Percentiles rank a stretch among this genome's conserved stretches.
Evolutionary conservation across 92 coral and sea anemone genomes (phyloP).

Genomic region (Pocillopora meandrina): DNA sequence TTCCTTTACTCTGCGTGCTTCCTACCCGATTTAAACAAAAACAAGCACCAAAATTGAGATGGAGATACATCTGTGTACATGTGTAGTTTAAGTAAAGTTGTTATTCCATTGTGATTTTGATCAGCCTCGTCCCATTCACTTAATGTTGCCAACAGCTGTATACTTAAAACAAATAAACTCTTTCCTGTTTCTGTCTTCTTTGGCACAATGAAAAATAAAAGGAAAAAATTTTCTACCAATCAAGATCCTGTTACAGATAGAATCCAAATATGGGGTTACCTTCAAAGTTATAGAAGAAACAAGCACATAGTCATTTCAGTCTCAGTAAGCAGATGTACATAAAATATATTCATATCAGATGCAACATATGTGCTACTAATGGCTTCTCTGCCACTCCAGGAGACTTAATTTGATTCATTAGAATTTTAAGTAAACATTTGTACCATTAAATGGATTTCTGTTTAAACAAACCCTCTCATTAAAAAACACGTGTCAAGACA

Average conservation of each 20-base stretch:
- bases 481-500: slow-evolving; percentile 26
- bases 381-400: slow-evolving; percentile 7
- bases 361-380: slow-evolving; percentile 31
- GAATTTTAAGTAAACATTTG: slow-evolving; percentile 37
- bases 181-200: slow-evolving; percentile 1
- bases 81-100: slow-evolving; percentile 28
- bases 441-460: slow-evolving; percentile 30
- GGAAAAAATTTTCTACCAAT: not conserved
- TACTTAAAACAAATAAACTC: slow-evolving; percentile 22
- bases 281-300: not conserved
- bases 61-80: slow-evolving; percentile 14
- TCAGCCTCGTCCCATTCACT: slow-evolving; percentile 21
- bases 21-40: slow-evolving; percentile 16
- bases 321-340: not conserved
- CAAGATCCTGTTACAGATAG: not conserved
- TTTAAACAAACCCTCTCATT: slow-evolving; percentile 20
- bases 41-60: not conserved
- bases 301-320: not conserved
- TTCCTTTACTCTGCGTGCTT: slow-evolving; percentile 24
- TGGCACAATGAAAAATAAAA: not conserved
- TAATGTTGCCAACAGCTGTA: slow-evolving; percentile 41
- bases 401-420: slow-evolving; percentile 25
- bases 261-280: not conserved
- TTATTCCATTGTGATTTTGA: slow-evolving; percentile 34
- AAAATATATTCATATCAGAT: not conserved